Base-by-base conservation (phyloP, 1,140 invertebrate genomes). In the Drosophila fuyamai region DNA sequence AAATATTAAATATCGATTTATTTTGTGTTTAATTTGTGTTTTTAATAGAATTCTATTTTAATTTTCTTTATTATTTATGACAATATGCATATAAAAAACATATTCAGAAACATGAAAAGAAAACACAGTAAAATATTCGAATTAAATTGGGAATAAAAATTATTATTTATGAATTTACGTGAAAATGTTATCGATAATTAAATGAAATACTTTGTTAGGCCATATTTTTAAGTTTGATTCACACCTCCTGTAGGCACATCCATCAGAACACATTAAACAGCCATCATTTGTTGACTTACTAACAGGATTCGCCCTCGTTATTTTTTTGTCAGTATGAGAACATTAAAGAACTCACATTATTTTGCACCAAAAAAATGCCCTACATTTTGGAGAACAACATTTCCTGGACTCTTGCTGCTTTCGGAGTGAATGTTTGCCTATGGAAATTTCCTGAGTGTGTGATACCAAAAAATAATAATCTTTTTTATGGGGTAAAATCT, bases 1-100 rank as follows among this genome's bases (percentile, higher is more conserved):
- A 67, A 72, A 43, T 70, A 44, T 58, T 57, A 50, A 48, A 54
- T 47, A 35, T 51, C 14, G 8, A 61, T 44, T 53, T 60, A 38
- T 53, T 60, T 46, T 51, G 35, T 27, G 36, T 59, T 27, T 51
- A 51, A 38, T 38, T 54, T 44, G 41, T 16, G 35, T 60, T 57
- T 59, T 43, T 59, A 32, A 32, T 58, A 23, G 56, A 58, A 59
- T 18, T 62, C 36, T 18, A 9, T 40, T 63, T 23, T 63, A n/a
- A 43, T 63, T 63, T 63, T 23, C 14, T 5, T 14, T 23, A 23
- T 60, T 29, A 23, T 66, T 41, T 73, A 9, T 44, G 18, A 44
- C 36, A 32, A 60, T 73, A 53, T 46, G 70, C 56, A 46, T 73
- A 38, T 44, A 18, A 53, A 23, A 23, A 60, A 44, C 35, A 36